Base-by-base conservation (phyloP, 2,888 invertebrate species). In the Aethes cnicana region DNA sequence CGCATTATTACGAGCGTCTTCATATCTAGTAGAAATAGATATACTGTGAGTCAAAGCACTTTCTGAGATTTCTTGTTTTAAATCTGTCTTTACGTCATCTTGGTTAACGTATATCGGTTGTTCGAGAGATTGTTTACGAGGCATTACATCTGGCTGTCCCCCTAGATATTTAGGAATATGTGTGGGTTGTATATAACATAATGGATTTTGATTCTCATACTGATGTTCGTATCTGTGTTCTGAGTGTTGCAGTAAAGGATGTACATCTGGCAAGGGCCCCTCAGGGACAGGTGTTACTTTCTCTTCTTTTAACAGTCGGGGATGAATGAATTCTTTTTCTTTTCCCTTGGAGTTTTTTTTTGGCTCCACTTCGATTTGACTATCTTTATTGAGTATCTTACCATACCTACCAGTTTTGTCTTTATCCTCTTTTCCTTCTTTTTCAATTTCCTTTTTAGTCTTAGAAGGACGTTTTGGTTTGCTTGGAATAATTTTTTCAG, bases 221-320 rank as follows among this genome's bases (percentile, higher is more conserved):
- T 91, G 87, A 48, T 91, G 91, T 70, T 95, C 95, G 68, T 93
- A 95, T 53, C 95, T 91, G 72, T 95, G 94, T 69, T 94, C 94
- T 0, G 95, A 95, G 77, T 95, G 95, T 68, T 95, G 95, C 12
- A 94, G 80, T 43, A 95, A 81, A 2, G 94, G 94, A 81, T 95
- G 95, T 39, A 79, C 84, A 63, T 84, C 88, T 44, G 82, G 90
- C 41, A 88, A 66, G 4, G 79, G 90, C 18, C 73, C 90, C 75
- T 76, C 89, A 48, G 77, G 90, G 21, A 88, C 79, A 2, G 90
- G 90, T 28, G 87, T 90, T 0, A 90, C 90, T 61, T 85, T 89
- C 56, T 84, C 90, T 69, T 88, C 90, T 67, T 87, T 90, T 35
- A 90, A 60, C 55, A 90, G 63, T 11, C 90, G 77, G 4, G 89